A percentile compares a stretch with the other conserved stretches of the same genome.
Evolutionary conservation across 64 coral and sea anemone species (phyloP).

Genomic region (Actinia equina): DNA sequence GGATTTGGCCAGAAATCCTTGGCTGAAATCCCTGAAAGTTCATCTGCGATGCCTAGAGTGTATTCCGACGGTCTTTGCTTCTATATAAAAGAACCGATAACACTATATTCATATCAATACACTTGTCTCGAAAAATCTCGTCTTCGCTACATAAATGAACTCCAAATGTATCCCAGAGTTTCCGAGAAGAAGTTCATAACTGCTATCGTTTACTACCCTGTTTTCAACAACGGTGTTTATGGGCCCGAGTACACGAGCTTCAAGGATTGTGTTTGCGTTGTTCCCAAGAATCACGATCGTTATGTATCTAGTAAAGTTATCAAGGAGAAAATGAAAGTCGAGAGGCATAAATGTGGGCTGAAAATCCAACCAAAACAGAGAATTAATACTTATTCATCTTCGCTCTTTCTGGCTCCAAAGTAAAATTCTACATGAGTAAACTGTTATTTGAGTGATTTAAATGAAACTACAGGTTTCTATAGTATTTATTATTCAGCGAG

Average conservation of each 20-base stretch:
- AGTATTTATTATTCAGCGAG: neutral
- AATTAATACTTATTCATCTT: neutral
- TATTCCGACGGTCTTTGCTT: neutral
- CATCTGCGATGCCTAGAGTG: neutral
- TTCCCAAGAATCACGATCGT: neutral
- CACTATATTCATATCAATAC: neutral
- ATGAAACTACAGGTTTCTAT: neutral
- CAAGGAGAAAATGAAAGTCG: conserved; percentile 1
- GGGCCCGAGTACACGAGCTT: neutral
- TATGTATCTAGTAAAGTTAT: neutral
- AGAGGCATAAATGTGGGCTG: neutral
- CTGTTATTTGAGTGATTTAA: neutral
- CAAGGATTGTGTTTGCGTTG: neutral
- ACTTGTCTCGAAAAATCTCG: neutral
- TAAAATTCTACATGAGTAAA: neutral
- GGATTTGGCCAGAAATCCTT: neutral
- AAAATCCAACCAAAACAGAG: conserved; percentile 1
- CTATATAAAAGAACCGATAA: neutral
- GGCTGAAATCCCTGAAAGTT: neutral
- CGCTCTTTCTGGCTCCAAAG: neutral
- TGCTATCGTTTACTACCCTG: neutral
- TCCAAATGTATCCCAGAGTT: neutral
- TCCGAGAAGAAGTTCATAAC: neutral
- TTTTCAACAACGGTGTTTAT: conserved; percentile 7
- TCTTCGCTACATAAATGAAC: neutral